Evolutionary conservation across 2,797 vertebrate species (phyloP), one percentile per base, ranked within the genome.

Genomic region (Clarias platycephalus): DNA sequence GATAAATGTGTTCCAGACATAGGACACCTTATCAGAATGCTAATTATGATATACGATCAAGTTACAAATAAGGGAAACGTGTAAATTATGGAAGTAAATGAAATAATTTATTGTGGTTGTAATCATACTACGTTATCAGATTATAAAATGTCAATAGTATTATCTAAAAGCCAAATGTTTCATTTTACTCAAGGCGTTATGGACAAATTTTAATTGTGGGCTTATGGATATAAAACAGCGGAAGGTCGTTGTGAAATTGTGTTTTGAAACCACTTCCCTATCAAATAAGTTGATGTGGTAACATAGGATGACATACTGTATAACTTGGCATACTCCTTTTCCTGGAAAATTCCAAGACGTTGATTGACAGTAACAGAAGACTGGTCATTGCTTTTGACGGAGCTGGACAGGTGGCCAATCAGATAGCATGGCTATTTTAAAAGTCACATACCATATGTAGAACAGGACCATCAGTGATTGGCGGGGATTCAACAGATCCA

Each of bases 371-470:
- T 83, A 93, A 88, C 95, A 95, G 93, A 92, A 95, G 93, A 92
- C 87, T 89, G 88, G 15, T 60, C 44, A 81, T 87, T 78, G 34
- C 86, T 91, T 93, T 90, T 90, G 87, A 88, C 90, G 90, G 89
- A 87, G 86, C 63, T 94, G 95, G 94, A 94, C 93, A 91, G 63
- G 89, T 88, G 83, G 94, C 96, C 96, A 98, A 95, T 98, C 94
- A 89, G 89, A 88, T 86, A 79, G 75, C 88, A 89, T 83, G 86
- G 92, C 97, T 98, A 98, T 99, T 99, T 98, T 98, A 94, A 95
- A 97, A 95, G 92, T 87, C 91, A 85, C 93, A 96, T 96, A 91
- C 96, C 96, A 97, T 98, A 96, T 97, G 93, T 94, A 97, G 96
- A 92, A 90, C 91, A 88, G 91, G 92, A n/a, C 90, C 84, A 91